Conservation (phyloP, 92 coral and sea anemone genomes). For the Porites rus region DNA sequence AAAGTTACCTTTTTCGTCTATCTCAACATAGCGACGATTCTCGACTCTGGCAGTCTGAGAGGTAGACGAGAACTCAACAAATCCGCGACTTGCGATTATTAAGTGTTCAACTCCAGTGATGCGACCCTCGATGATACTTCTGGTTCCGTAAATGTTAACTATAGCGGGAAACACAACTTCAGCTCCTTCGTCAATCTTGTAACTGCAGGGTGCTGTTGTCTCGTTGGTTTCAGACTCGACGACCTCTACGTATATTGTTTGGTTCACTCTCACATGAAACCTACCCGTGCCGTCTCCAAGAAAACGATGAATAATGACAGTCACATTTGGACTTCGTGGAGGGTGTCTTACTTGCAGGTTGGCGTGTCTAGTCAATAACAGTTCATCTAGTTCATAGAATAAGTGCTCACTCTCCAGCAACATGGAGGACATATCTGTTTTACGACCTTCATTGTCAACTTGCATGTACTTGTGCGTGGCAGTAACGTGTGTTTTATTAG, state of each 20-base stretch:
- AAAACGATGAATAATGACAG: conserved; percentile 92
- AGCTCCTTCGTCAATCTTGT: conserved; percentile 94
- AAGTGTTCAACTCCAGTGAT: conserved; percentile 92
- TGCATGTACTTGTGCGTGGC: conserved; percentile 89
- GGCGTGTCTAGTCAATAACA: conserved; percentile 87
- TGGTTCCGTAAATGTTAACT: conserved; percentile 89
- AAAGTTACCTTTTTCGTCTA: conserved; percentile 93
- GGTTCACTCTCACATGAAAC: conserved; percentile 88
- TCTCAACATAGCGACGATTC: conserved; percentile 86
- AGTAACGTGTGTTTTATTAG: conserved; percentile 75
- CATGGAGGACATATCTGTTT: conserved; percentile 81
- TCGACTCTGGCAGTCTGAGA: conserved; percentile 94
- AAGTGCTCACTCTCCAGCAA: conserved; percentile 83
- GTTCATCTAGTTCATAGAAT: conserved; percentile 89
- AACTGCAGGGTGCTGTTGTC: conserved; percentile 97
- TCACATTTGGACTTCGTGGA: conserved; percentile 83
- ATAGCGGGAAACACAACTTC: conserved; percentile 92
- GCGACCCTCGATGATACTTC: conserved; percentile 92
- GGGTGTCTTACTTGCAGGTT: conserved; percentile 93
- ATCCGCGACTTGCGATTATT: conserved; percentile 89
- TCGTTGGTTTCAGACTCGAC: conserved; percentile 95
- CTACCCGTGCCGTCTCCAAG: conserved; percentile 98
- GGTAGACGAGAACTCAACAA: conserved; percentile 89
- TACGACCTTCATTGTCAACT: conserved; percentile 85
- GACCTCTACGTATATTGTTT: conserved; percentile 93